These are phyloP conservation scores for Poeciliopsis turrubarensis DNA, from an alignment of 2,113 vertebrate genomes.

Conservation along the genomic window DNA sequence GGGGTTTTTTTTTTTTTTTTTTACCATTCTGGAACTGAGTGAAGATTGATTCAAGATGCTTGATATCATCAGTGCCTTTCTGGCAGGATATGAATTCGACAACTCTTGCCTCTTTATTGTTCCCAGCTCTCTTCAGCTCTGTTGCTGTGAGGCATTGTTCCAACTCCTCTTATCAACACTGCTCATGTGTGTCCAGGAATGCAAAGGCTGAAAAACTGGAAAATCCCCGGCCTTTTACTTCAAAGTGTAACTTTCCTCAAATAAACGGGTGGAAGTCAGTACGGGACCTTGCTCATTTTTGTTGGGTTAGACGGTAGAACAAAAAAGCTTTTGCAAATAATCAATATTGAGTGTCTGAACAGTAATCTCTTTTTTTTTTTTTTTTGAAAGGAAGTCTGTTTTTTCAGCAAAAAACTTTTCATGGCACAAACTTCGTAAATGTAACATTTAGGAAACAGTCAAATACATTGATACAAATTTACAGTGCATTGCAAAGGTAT, in stretches of 20 bases:
- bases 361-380: not conserved
- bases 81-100: conserved; percentile 19
- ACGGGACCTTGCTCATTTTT: not conserved
- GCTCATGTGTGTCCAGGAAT: conserved; percentile 68
- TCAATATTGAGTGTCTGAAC: not conserved
- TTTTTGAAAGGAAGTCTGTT: not conserved
- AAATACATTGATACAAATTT: not conserved
- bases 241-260: conserved; percentile 11
- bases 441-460: not conserved
- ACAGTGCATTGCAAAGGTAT: not conserved
- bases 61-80: conserved; percentile 18
- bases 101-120: conserved; percentile 25
- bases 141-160: conserved; percentile 51
- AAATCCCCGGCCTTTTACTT: conserved; percentile 42
- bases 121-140: conserved; percentile 7
- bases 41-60: conserved; percentile 21
- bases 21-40: conserved; percentile 10
- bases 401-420: not conserved
- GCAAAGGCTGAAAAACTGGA: conserved; percentile 58
- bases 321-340: not conserved
- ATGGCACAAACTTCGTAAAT: not conserved
- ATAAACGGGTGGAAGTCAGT: conserved; percentile 9
- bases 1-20: not conserved
- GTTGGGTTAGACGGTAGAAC: not conserved
- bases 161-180: conserved; percentile 50